A percentile compares a stretch with the other conserved stretches of the same genome.
These are phyloP conservation scores for Lapara coniferarum DNA, from an alignment of 2,888 invertebrate genomes.

Conservation along the genomic window DNA sequence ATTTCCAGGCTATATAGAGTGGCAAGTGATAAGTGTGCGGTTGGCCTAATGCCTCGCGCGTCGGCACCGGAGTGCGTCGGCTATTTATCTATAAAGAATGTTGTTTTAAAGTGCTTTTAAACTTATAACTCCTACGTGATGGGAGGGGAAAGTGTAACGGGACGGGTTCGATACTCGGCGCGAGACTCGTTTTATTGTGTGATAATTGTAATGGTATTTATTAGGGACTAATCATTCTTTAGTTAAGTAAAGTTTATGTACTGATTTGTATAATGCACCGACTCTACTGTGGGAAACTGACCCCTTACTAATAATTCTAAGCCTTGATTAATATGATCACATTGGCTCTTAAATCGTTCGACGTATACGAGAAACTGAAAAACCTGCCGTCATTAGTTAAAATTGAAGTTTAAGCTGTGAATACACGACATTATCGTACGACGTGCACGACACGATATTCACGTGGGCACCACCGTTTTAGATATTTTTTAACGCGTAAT, in stretches of 20 bases:
- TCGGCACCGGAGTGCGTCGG: background rate
- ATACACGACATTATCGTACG: too few species aligned
- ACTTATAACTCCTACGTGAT: constrained; percentile 18
- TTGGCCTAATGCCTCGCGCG: too few species aligned
- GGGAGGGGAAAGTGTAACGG: constrained; percentile 17
- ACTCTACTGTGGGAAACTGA: background rate
- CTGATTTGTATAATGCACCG: background rate
- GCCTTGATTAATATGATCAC: too few species aligned
- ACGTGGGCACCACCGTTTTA: too few species aligned
- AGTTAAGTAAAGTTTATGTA: background rate
- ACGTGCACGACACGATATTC: too few species aligned
- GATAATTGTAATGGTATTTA: constrained; percentile 9
- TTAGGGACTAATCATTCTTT: constrained; percentile 8
- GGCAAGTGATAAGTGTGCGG: background rate
- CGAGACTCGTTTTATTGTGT: constrained; percentile 12
- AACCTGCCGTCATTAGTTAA: too few species aligned
- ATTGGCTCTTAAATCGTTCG: too few species aligned
- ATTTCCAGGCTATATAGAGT: too few species aligned
- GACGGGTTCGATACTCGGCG: background rate
- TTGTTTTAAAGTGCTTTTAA: constrained; percentile 23
- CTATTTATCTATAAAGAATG: constrained; percentile 22
- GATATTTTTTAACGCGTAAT: too few species aligned
- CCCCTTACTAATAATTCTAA: too few species aligned
- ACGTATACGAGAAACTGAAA: too few species aligned
- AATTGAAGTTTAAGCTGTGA: too few species aligned